phyloP scores from a whole-genome alignment of 2,888 invertebrate species.

The Listrodromus nycthemerus region DNA sequence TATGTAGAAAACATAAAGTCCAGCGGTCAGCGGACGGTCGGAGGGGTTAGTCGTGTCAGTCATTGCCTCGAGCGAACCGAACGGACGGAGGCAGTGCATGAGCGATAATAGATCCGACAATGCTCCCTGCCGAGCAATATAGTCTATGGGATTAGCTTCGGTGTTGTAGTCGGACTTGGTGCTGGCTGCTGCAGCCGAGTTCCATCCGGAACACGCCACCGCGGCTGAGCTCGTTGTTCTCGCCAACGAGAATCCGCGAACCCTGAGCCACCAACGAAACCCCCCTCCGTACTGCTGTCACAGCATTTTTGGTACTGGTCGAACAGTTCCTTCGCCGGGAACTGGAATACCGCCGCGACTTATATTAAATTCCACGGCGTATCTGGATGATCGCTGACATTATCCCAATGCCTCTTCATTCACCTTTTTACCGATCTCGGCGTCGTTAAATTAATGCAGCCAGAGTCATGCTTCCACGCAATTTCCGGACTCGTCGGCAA shows the following conservation, averaged over 20 bases:
- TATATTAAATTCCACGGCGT: conserved; percentile 71
- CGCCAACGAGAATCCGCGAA: conserved; percentile 50
- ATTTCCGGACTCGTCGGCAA: background rate
- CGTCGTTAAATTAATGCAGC: background rate
- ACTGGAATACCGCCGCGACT: conserved; percentile 58
- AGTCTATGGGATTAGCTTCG: conserved; percentile 66
- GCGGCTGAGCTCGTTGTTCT: conserved; percentile 60
- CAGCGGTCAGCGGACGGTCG: conserved; percentile 9
- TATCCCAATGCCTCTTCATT: conserved; percentile 59
- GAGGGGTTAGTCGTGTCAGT: conserved; percentile 57
- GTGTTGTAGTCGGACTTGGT: conserved; percentile 61
- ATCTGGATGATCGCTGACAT: conserved; percentile 62
- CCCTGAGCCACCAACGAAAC: conserved; percentile 12
- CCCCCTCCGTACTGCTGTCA: conserved; percentile 45
- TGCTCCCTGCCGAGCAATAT: conserved; percentile 64
- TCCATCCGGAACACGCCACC: conserved; percentile 62
- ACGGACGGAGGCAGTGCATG: conserved; percentile 66
- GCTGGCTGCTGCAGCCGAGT: conserved; percentile 48
- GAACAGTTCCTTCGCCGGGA: conserved; percentile 66
- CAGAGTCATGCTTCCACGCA: background rate
- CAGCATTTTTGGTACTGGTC: conserved; percentile 71
- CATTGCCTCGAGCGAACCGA: conserved; percentile 62
- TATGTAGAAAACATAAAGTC: conserved; percentile 7
- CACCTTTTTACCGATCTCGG: conserved; percentile 18
- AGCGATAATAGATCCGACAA: conserved; percentile 69